Percentiles rank a stretch among this genome's conserved stretches.
These are phyloP conservation scores for Anoncus sp. DNA, from an alignment of 2,888 invertebrate species.

Conservation along the genomic window DNA sequence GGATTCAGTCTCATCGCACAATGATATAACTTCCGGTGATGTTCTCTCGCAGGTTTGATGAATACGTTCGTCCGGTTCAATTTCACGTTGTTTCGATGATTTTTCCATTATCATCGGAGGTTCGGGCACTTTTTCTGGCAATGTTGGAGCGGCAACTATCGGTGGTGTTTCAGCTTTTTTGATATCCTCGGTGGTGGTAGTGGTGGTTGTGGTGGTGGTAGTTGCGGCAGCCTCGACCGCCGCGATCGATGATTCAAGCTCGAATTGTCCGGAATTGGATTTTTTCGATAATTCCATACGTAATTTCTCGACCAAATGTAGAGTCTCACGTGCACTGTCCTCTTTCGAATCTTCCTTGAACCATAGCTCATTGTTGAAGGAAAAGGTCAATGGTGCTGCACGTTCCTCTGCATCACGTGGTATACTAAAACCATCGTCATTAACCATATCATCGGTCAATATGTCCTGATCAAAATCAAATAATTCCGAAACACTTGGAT, in stretches of 20 bases:
- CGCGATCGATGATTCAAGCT: slow-evolving; percentile 82
- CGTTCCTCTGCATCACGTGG: slow-evolving; percentile 87
- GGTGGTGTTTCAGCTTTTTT: slow-evolving; percentile 72
- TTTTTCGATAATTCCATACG: slow-evolving; percentile 90
- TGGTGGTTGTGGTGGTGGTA: no score
- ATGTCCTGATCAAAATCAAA: slow-evolving; percentile 87
- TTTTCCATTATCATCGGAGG: slow-evolving; percentile 36
- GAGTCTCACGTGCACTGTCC: slow-evolving; percentile 92
- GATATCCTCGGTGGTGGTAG: slow-evolving; percentile 78
- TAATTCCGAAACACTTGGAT: slow-evolving; percentile 85
- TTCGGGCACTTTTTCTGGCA: slow-evolving; percentile 46
- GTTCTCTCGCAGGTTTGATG: slow-evolving; percentile 26
- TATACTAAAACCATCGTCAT: slow-evolving; percentile 87
- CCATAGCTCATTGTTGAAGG: slow-evolving; percentile 87
- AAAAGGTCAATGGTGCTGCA: slow-evolving; percentile 85
- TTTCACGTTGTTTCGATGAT: slow-evolving; percentile 36
- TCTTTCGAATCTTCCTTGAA: slow-evolving; percentile 93
- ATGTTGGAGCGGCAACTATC: slow-evolving; percentile 21
- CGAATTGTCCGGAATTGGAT: slow-evolving; percentile 85
- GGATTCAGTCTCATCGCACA: slow-evolving; percentile 53
- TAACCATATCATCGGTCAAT: slow-evolving; percentile 86
- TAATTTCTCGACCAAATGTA: slow-evolving; percentile 93
- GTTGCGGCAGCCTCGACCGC: no score
- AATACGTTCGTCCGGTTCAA: slow-evolving; percentile 60
- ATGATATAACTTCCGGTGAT: slow-evolving; percentile 49